phyloP scores from a whole-genome alignment of 2,797 vertebrate species.

The Antennarius maculatus region DNA sequence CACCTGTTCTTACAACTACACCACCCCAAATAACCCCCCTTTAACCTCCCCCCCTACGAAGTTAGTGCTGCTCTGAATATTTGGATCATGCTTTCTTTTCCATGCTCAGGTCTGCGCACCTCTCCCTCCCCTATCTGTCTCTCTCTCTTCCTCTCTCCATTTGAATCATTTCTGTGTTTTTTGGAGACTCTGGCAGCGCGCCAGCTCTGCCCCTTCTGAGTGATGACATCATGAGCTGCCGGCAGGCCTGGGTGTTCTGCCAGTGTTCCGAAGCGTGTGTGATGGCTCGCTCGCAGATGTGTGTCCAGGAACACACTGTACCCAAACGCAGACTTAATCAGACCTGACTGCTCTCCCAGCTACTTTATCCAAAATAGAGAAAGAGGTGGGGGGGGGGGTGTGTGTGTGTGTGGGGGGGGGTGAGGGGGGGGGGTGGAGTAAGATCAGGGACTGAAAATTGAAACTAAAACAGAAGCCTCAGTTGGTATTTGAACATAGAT shows the following conservation, averaged over 20 bases:
- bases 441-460: conserved; percentile 72
- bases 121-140: conserved; percentile 37
- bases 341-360: conserved; percentile 97
- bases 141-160: conserved; percentile 31
- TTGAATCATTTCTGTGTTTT: conserved; percentile 74
- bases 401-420: conserved; percentile 3
- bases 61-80: conserved; percentile 61
- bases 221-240: conserved; percentile 98
- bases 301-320: conserved; percentile 99
- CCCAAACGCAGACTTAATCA: conserved; percentile 99
- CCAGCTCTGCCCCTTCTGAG: conserved; percentile 91
- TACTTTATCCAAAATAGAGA: conserved; percentile 87
- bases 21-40: not conserved
- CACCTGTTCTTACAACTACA: conserved; percentile 68
- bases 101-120: conserved; percentile 57
- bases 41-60: not conserved
- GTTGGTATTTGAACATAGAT: conserved; percentile 70
- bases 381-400: conserved; percentile 52
- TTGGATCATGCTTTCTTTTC: conserved; percentile 66
- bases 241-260: conserved; percentile 99
- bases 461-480: conserved; percentile 78
- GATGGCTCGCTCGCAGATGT: conserved; percentile 99
- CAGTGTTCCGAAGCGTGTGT: conserved; percentile 99
- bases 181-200: conserved; percentile 75
- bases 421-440: not conserved